These are phyloP conservation scores for Lepilemur septentrionalis DNA, from an alignment of 2,797 vertebrate species.

Conservation along the genomic window DNA sequence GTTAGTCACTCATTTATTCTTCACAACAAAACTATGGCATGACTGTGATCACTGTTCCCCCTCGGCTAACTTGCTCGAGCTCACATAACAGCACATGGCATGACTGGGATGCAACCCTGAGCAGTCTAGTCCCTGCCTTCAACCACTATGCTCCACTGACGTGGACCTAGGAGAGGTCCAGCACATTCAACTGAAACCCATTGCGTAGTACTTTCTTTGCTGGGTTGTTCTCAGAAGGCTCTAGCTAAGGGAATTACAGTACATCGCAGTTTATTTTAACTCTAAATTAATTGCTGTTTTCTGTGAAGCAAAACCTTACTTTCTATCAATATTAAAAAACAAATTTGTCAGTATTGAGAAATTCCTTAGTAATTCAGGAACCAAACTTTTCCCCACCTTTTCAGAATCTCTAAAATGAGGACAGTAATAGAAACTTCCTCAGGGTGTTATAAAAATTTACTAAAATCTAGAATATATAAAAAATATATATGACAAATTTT, in stretches of 20 bases:
- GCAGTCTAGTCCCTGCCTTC: neutral
- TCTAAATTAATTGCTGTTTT: neutral
- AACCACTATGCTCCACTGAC: neutral
- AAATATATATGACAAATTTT: neutral
- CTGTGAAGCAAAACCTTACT: neutral
- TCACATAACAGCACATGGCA: neutral
- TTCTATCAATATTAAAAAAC: neutral
- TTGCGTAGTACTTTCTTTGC: neutral
- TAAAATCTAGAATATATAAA: neutral
- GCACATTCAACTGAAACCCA: neutral
- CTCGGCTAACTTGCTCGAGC: neutral
- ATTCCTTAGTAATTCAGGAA: neutral
- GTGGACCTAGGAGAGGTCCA: neutral
- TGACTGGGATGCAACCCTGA: neutral
- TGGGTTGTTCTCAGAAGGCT: neutral
- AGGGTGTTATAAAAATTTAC: neutral
- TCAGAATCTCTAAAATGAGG: neutral
- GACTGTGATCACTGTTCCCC: neutral
- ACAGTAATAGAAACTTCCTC: neutral
- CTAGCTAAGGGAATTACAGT: neutral
- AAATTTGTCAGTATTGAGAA: slow-evolving; percentile 4
- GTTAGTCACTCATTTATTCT: neutral
- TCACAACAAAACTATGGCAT: neutral
- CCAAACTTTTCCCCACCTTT: neutral
- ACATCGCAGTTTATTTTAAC: neutral